phyloP scores from a whole-genome alignment of 2,888 invertebrate genomes.

The Eupithecia vulgata region DNA sequence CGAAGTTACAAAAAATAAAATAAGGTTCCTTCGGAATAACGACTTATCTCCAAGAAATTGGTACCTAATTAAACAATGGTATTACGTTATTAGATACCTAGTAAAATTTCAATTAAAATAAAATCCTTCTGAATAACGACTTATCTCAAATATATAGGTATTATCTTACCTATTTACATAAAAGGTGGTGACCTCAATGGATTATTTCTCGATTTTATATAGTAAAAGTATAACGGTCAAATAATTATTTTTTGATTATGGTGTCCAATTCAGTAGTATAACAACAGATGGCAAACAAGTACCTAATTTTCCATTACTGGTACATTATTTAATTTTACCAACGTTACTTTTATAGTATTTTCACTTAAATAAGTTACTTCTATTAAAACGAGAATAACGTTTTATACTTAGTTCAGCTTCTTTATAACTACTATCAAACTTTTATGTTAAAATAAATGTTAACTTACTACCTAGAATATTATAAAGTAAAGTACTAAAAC shows the following conservation, averaged over 20 bases:
- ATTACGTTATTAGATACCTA: background rate
- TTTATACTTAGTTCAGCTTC: background rate
- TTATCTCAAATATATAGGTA: too few relatives aligned
- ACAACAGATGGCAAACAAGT: background rate
- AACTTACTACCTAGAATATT: slow-evolving; percentile 14
- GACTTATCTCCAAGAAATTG: background rate
- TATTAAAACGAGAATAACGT: background rate
- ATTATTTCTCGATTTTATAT: too few relatives aligned
- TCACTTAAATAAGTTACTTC: background rate
- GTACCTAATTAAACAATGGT: background rate
- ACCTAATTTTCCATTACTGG: background rate
- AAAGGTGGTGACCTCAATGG: too few relatives aligned
- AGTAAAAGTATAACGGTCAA: too few relatives aligned
- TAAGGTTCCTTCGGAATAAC: background rate
- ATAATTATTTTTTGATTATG: background rate
- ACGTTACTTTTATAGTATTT: background rate
- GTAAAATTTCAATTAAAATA: too few relatives aligned
- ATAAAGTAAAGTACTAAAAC: slow-evolving; percentile 4
- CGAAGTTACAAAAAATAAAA: background rate
- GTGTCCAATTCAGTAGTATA: background rate
- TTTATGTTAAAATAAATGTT: slow-evolving; percentile 2
- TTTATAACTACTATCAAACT: slow-evolving; percentile 1
- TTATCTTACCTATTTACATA: too few relatives aligned
- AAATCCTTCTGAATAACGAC: too few relatives aligned
- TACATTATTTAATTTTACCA: background rate